Evolutionary conservation across 2,888 invertebrate genomes (phyloP).

Genomic region (Cerastis leucographa): DNA sequence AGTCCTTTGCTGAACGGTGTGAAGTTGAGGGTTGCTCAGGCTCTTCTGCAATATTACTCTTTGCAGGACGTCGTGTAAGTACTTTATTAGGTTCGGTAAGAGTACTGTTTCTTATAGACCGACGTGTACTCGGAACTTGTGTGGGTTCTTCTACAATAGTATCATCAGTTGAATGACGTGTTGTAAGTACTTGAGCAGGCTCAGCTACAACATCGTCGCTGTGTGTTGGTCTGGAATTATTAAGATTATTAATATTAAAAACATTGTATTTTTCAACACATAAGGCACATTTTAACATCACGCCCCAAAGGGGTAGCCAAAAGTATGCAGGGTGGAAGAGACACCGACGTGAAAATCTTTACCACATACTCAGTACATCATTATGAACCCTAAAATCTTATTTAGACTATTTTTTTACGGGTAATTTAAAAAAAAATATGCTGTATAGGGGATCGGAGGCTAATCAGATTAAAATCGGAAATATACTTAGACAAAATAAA

Average conservation of each 20-base stretch:
- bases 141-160: background rate
- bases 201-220: background rate
- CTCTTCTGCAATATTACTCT: background rate
- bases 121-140: background rate
- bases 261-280: background rate
- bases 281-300: background rate
- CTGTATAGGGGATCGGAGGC: too few species aligned
- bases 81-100: background rate
- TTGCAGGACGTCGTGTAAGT: background rate
- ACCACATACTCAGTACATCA: too few species aligned
- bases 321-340: background rate
- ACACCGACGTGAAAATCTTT: too few species aligned
- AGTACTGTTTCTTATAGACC: background rate
- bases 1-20: background rate
- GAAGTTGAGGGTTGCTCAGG: background rate
- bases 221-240: constrained; percentile 34
- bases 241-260: constrained; percentile 10
- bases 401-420: too few species aligned
- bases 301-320: background rate
- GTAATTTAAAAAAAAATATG: too few species aligned
- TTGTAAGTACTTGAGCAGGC: background rate
- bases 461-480: too few species aligned
- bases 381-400: too few species aligned
- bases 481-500: too few species aligned
- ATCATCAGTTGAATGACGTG: background rate